Evolutionary conservation across 2,888 invertebrate genomes (phyloP), one percentile per base, ranked within the genome.

Genomic region (Amiota mariae): DNA sequence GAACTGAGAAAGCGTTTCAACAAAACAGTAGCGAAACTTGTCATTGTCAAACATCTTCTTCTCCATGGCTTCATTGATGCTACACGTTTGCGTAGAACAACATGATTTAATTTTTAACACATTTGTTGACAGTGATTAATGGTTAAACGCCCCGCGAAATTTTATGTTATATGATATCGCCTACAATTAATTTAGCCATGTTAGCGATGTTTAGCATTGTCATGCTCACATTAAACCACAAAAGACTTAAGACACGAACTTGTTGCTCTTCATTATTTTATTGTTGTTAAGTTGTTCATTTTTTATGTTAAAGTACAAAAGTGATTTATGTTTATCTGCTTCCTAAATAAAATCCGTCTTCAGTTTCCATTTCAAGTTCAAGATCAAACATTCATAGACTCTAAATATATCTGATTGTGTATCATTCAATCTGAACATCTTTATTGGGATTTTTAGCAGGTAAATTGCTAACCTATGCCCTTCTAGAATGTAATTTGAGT

Each of bases 171-270:
- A 36, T 36, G 36, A 36, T 2, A 9, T 63, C 46, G 24, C 46
- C 63, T 47, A 48, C 18, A 66, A 15, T 66, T 9, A 48, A 66
- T n/a, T 47, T 13, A 48, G 10, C 47, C 36, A n/a, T 46, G 13
- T 47, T 13, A 48, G 10, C 47, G 4, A n/a, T 46, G 13, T 36
- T 36, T 63, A 12, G 48, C 48, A 66, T 11, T 11, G 46, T 36
- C 54, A n/a, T 54, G 13, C 4, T 54, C 4, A 54, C 2, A 54
- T 54, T 8, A 11, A 11, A 12, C 49, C 8, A 48, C 15, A 15
- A 67, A 67, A 67, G 66, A 67, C 66, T 67, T 67, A 49, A 49
- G 49, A 48, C 15, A 49, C 66, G 20, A 67, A 67, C 49, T 67
- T 67, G 49, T 47, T 64, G 2, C 8, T 18, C 12, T 51, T 13